Conservation (phyloP, 2,888 invertebrate genomes). For the Pammene aurita region DNA sequence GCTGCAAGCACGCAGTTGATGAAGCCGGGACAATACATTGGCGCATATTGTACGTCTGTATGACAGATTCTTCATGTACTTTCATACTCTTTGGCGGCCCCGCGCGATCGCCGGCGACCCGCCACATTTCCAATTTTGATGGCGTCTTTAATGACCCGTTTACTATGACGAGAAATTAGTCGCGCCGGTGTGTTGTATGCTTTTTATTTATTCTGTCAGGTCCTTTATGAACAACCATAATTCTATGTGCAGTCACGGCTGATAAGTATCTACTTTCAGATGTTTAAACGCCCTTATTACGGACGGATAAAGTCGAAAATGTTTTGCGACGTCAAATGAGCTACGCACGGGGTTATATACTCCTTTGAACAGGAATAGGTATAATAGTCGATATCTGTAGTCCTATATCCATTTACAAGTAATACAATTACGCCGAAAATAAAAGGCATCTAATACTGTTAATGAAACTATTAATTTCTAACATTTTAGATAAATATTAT, state of each 20-base stretch:
- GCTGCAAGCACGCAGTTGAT: no score
- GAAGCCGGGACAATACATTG: not conserved
- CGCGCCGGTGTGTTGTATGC: slow-evolving; percentile 35
- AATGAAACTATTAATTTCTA: no score
- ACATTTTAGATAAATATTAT: no score
- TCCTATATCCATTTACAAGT: not conserved
- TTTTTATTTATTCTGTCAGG: slow-evolving; percentile 38
- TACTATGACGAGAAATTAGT: slow-evolving; percentile 63
- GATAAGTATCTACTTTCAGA: slow-evolving; percentile 18
- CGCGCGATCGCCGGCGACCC: slow-evolving; percentile 46
- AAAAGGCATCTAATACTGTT: no score
- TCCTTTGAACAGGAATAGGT: not conserved
- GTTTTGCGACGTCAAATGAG: not conserved
- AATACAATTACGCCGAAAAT: not conserved
- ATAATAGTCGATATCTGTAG: not conserved
- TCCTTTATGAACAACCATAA: slow-evolving; percentile 42
- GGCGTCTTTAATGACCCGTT: slow-evolving; percentile 73
- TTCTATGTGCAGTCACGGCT: slow-evolving; percentile 32
- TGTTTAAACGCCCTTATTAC: slow-evolving; percentile 1
- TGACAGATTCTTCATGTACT: slow-evolving; percentile 14
- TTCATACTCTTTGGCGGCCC: slow-evolving; percentile 40
- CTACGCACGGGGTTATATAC: not conserved
- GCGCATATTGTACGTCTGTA: not conserved
- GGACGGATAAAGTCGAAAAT: slow-evolving; percentile 6
- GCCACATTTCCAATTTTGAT: slow-evolving; percentile 64